These are phyloP conservation scores for Tetragonula carbonaria DNA, from an alignment of 2,888 invertebrate genomes.

Conservation along the genomic window DNA sequence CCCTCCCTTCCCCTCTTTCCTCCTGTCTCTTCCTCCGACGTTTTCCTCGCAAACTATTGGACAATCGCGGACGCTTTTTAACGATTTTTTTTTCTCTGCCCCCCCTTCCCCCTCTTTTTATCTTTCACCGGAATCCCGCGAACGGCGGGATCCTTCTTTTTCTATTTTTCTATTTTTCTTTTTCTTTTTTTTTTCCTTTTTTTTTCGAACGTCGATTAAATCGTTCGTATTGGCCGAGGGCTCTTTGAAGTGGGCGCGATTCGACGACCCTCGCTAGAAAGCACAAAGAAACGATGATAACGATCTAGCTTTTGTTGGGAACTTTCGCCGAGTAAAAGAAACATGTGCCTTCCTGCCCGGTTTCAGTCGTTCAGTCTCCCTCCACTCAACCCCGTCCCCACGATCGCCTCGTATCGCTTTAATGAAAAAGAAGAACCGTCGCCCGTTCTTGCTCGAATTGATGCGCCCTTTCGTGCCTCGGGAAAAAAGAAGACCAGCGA, in stretches of 20 bases:
- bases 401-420: conserved; percentile 39
- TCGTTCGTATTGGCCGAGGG: conserved; percentile 18
- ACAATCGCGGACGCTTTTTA: conserved; percentile 10
- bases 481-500: not conserved
- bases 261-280: conserved; percentile 3
- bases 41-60: conserved; percentile 19
- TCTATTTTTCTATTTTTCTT: conserved; percentile 6
- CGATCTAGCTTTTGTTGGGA: conserved; percentile 52
- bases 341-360: conserved; percentile 22
- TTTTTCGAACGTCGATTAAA: conserved; percentile 40
- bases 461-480: conserved; percentile 50
- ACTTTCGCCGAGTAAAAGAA: conserved; percentile 33
- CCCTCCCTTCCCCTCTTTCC: not conserved
- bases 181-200: not conserved
- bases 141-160: conserved; percentile 4
- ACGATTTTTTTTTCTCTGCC: conserved; percentile 3
- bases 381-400: not conserved
- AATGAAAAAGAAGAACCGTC: conserved; percentile 35
- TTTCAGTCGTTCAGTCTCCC: not conserved
- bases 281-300: conserved; percentile 48
- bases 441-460: conserved; percentile 25
- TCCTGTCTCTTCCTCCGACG: no score
- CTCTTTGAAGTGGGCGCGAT: conserved; percentile 31
- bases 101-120: not conserved
- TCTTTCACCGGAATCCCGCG: not conserved